Base-by-base conservation (phyloP, 2,888 invertebrate species). In the Chrysolina americana region DNA sequence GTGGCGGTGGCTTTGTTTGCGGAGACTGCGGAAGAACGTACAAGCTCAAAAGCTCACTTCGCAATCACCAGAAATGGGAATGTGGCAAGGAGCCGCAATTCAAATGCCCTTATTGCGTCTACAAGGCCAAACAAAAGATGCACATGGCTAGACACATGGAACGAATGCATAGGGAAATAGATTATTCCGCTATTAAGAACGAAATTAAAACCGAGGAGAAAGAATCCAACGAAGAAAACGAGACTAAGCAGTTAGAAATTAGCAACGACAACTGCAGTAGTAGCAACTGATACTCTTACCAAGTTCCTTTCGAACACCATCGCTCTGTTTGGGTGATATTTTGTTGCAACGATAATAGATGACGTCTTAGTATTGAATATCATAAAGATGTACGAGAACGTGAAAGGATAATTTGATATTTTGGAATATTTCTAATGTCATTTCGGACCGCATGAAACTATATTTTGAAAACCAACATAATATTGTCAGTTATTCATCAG, bases 11-110 rank as follows among this genome's bases (percentile, higher is more conserved):
- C 85, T 94, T 94, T 90, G 91, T 92, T 74, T 95, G 95, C 88
- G 92, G 94, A 71, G 94, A 94, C 84, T 96, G 96, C 89, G 95
- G 95, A 76, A 91, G 96, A 80, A 92, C 94, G 78, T 96, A 96
- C 89, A 96, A 96, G 88, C 91, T 96, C 81, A 96, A 96, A 89
- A 95, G 95, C 81, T 95, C 95, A 75, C 89, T 95, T 83, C 91
- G 94, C 77, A 94, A 95, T 87, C 95, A 95, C 86, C 94, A 94
- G 90, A 94, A 94, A 88, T 95, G 94, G 94, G 95, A 95, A 88
- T 95, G 94, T 88, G 94, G 94, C 85, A 95, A 95, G 87, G 94
- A 95, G 88, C 95, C 94, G 21, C 94, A 94, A 88, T 95, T 94
- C 87, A 93, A 93, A 86, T 95, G 95, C 87, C 93, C 93, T 23